Evolutionary conservation across 1,140 invertebrate species (phyloP).

Genomic region (Aphaenogaster floridana): DNA sequence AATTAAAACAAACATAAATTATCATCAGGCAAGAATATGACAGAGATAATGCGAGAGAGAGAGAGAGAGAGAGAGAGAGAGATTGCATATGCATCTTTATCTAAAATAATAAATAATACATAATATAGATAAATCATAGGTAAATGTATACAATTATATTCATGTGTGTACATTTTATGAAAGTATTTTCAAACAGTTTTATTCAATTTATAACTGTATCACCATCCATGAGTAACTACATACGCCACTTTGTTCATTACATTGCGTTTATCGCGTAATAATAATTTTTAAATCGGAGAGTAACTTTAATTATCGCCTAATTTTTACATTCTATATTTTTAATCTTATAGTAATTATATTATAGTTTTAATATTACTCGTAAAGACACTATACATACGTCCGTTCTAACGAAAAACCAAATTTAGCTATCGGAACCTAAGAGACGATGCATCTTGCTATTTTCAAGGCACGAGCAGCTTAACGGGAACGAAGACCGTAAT

Average conservation of each 20-base stretch:
- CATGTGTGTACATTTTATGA: background rate
- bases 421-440: background rate
- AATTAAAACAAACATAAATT: too few relatives aligned
- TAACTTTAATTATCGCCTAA: conserved; percentile 10
- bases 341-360: background rate
- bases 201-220: background rate
- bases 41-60: too few relatives aligned
- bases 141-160: background rate
- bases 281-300: background rate
- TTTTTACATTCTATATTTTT: background rate
- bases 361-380: background rate
- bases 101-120: background rate
- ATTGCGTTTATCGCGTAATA: background rate
- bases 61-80: background rate
- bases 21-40: too few relatives aligned
- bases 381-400: background rate
- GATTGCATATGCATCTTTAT: background rate
- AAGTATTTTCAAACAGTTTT: background rate
- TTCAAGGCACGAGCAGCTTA: background rate
- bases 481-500: conserved; percentile 16
- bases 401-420: background rate
- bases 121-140: background rate
- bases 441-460: background rate
- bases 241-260: background rate
- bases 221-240: background rate